Conservation (phyloP, 2,113 vertebrate species). For the Murina feae region DNA sequence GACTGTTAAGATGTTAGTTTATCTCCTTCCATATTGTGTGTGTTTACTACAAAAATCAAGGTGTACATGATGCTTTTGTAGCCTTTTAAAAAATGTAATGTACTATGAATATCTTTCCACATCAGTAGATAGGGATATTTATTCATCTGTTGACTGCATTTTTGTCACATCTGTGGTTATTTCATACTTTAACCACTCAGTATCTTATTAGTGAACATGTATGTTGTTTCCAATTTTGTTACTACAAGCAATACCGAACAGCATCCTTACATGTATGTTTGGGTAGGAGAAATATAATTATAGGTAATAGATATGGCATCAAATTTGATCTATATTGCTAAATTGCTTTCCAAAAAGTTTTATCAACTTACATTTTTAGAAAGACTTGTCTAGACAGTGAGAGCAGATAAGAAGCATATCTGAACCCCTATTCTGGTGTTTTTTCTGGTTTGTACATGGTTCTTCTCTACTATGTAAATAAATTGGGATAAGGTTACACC, state of each 20-base stretch:
- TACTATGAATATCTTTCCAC: background rate
- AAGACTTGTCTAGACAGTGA: background rate
- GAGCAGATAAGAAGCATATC: background rate
- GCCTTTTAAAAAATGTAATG: background rate
- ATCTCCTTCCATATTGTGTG: background rate
- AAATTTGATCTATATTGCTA: background rate
- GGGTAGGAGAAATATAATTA: background rate
- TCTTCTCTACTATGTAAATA: background rate
- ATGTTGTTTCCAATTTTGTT: background rate
- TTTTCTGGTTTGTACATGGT: background rate
- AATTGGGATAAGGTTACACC: background rate
- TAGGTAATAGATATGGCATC: background rate
- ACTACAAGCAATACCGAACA: background rate
- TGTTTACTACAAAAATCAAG: background rate
- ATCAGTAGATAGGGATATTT: background rate
- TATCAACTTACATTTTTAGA: background rate
- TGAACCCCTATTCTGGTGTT: background rate
- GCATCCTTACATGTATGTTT: background rate
- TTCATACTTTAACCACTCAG: background rate
- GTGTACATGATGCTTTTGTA: background rate
- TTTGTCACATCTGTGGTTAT: background rate
- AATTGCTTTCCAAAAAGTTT: constrained; percentile 2
- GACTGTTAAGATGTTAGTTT: background rate
- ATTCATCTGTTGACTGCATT: background rate
- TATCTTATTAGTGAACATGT: background rate